These are phyloP conservation scores for Metalampra italica DNA, from an alignment of 2,888 invertebrate species.

Conservation along the genomic window DNA sequence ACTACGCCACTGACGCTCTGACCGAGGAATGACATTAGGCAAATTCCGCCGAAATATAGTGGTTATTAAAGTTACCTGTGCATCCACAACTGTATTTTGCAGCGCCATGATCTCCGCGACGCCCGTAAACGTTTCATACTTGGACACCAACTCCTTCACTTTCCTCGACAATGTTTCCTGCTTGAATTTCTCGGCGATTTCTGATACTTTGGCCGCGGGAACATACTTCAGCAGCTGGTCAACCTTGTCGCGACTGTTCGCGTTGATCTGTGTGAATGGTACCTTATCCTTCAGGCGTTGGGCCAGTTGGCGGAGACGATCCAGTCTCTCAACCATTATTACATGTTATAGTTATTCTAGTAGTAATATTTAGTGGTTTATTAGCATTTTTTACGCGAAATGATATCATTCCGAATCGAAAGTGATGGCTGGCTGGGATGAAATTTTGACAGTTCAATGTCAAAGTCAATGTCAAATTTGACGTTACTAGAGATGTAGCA, in stretches of 20 bases:
- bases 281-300: conserved; percentile 58
- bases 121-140: conserved; percentile 87
- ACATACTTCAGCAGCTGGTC: conserved; percentile 62
- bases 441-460: neutral
- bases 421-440: neutral
- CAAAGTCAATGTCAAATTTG: neutral
- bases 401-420: conserved; percentile 29
- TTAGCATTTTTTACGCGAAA: conserved; percentile 31
- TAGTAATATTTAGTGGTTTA: conserved; percentile 16
- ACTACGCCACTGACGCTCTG: too few relatives aligned
- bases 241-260: conserved; percentile 48
- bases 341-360: conserved; percentile 46
- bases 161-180: conserved; percentile 45
- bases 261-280: conserved; percentile 41
- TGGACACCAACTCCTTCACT: conserved; percentile 71
- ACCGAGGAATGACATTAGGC: too few relatives aligned
- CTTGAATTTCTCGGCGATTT: conserved; percentile 62
- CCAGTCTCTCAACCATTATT: conserved; percentile 66
- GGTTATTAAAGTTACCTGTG: conserved; percentile 63
- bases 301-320: conserved; percentile 56
- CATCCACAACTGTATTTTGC: conserved; percentile 85
- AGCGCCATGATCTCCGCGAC: conserved; percentile 87
- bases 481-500: too few relatives aligned
- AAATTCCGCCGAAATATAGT: too few relatives aligned
- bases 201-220: conserved; percentile 50